phyloP scores from a whole-genome alignment of 2,888 invertebrate genomes.

The Ennomos quercinarius region DNA sequence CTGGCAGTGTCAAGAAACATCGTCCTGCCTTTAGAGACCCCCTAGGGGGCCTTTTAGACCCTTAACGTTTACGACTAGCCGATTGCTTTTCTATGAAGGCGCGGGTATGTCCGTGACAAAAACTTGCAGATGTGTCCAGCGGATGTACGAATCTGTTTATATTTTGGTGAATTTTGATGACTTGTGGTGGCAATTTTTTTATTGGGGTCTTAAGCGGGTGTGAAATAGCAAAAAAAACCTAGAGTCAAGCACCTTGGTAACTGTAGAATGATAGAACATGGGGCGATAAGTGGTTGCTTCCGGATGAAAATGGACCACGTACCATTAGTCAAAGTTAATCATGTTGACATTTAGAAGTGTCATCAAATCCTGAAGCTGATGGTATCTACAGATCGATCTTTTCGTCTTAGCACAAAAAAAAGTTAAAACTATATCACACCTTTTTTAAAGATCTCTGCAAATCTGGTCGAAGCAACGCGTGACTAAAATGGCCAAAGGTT shows the following conservation, averaged over 20 bases:
- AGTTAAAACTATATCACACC: too few relatives aligned
- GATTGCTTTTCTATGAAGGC: constrained; percentile 87
- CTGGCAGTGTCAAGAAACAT: constrained; percentile 80
- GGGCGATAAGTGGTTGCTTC: constrained; percentile 1
- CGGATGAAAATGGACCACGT: not conserved
- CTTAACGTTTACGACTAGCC: constrained; percentile 87
- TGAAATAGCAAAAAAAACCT: constrained; percentile 22
- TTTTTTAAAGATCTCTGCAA: too few relatives aligned
- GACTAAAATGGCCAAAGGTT: too few relatives aligned
- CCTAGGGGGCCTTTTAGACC: constrained; percentile 85
- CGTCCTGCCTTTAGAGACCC: constrained; percentile 81
- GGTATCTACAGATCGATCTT: too few relatives aligned
- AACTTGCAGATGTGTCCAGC: constrained; percentile 72
- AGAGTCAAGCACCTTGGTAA: not conserved
- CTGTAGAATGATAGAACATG: too few relatives aligned
- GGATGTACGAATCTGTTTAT: constrained; percentile 70
- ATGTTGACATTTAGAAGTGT: too few relatives aligned
- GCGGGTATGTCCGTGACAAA: constrained; percentile 71
- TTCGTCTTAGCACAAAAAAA: too few relatives aligned
- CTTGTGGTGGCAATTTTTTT: constrained; percentile 37
- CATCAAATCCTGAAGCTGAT: too few relatives aligned
- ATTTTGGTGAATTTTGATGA: constrained; percentile 58
- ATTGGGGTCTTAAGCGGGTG: constrained; percentile 30
- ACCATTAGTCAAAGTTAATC: too few relatives aligned
- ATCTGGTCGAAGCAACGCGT: too few relatives aligned